Conservation (phyloP, 2,113 vertebrate species). For the Barnardius zonarius region DNA sequence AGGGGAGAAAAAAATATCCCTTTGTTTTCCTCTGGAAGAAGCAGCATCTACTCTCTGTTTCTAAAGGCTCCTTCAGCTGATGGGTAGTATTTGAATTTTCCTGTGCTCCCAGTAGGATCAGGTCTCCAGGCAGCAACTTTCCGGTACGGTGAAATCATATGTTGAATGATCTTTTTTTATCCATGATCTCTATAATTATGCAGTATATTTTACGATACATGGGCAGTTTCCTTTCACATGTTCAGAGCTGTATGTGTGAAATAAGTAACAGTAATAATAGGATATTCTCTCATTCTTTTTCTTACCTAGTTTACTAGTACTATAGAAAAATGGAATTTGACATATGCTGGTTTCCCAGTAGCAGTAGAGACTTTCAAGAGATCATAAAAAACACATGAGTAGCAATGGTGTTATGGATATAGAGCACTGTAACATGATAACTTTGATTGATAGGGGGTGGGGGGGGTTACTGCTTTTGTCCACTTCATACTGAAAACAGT, state of each 20-base stretch:
- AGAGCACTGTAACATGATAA: neutral
- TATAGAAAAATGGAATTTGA: neutral
- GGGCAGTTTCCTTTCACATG: neutral
- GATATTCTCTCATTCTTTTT: neutral
- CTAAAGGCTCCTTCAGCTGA: neutral
- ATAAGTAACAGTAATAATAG: neutral
- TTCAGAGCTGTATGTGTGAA: neutral
- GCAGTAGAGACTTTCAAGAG: neutral
- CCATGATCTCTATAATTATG: neutral
- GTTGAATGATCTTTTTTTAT: neutral
- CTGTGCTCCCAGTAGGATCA: neutral
- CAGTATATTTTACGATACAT: no score
- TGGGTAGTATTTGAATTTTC: neutral
- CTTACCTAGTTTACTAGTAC: neutral
- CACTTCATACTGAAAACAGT: neutral
- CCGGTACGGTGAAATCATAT: neutral
- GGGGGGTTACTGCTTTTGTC: neutral
- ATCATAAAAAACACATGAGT: neutral
- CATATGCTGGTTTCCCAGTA: neutral
- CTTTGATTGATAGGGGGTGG: neutral
- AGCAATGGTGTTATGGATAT: neutral
- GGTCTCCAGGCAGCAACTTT: neutral
- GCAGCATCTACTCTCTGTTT: neutral
- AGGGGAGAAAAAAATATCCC: neutral
- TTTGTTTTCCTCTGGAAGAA: neutral